A percentile compares a stretch with the other conserved stretches of the same genome.
These are phyloP conservation scores for Himalopsyche tibetana DNA, from an alignment of 2,888 invertebrate species.

Conservation along the genomic window DNA sequence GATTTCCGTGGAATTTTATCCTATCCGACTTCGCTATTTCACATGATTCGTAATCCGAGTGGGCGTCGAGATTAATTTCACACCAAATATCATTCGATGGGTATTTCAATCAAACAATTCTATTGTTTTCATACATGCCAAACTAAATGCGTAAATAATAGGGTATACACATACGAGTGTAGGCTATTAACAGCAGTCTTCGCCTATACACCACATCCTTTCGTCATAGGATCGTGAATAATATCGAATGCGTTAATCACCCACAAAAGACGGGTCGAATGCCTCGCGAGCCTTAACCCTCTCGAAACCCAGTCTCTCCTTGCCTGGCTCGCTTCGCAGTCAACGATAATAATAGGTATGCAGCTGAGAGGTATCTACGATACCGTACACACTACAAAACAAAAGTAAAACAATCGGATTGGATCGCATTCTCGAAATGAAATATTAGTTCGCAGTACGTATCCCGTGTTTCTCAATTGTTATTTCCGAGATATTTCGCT, in stretches of 20 bases:
- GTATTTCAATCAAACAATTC: no score
- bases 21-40: no score
- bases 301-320: background rate
- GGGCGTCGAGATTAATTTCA: no score
- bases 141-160: no score
- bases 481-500: background rate
- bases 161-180: no score
- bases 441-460: slow-evolving; percentile 17
- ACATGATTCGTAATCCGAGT: no score
- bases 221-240: slow-evolving; percentile 28
- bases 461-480: background rate
- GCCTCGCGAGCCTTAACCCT: slow-evolving; percentile 9
- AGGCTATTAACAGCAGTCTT: background rate
- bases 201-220: slow-evolving; percentile 3
- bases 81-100: no score
- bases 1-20: no score
- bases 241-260: slow-evolving; percentile 38
- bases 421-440: slow-evolving; percentile 34
- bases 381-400: background rate
- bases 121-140: no score
- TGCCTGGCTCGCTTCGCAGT: background rate
- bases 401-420: slow-evolving; percentile 38
- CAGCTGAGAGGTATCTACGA: background rate
- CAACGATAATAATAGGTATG: slow-evolving; percentile 9
- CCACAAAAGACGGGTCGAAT: slow-evolving; percentile 42